Evolutionary conservation across 2,888 invertebrate species (phyloP).

Genomic region (Hybos culiciformis): DNA sequence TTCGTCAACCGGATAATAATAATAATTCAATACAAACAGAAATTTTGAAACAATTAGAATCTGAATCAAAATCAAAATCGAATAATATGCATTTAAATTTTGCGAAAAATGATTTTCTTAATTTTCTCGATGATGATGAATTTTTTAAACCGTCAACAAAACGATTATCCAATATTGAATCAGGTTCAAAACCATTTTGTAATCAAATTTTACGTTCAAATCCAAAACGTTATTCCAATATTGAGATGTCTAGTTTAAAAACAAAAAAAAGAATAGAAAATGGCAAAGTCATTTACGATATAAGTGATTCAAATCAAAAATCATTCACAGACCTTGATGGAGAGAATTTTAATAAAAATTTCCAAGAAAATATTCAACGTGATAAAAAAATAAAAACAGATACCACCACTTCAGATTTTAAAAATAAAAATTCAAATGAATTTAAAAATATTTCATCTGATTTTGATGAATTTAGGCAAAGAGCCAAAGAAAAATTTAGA

Average conservation of each 20-base stretch:
- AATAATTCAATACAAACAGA: too few relatives aligned
- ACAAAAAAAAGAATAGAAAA: slow-evolving; percentile 15
- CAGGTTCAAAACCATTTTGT: slow-evolving; percentile 14
- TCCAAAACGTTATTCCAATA: slow-evolving; percentile 31
- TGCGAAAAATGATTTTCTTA: too few relatives aligned
- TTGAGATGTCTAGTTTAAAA: too few relatives aligned
- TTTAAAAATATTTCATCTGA: slow-evolving; percentile 8
- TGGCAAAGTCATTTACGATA: slow-evolving; percentile 1
- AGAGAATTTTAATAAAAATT: background rate
- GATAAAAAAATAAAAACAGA: slow-evolving; percentile 30
- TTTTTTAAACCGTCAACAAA: too few relatives aligned
- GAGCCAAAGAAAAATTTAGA: slow-evolving; percentile 27
- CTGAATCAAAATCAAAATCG: too few relatives aligned
- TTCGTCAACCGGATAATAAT: too few relatives aligned
- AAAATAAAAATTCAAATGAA: background rate
- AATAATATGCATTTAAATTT: too few relatives aligned
- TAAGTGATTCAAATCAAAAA: background rate
- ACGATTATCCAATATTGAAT: slow-evolving; percentile 32
- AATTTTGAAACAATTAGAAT: too few relatives aligned
- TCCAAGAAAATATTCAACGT: background rate
- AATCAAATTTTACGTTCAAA: slow-evolving; percentile 18
- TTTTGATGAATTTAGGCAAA: slow-evolving; percentile 33
- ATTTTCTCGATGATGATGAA: too few relatives aligned
- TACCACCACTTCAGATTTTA: slow-evolving; percentile 10
- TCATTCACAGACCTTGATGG: background rate